Conservation (phyloP, 2,888 invertebrate genomes). For the Boloria euphrosyne region DNA sequence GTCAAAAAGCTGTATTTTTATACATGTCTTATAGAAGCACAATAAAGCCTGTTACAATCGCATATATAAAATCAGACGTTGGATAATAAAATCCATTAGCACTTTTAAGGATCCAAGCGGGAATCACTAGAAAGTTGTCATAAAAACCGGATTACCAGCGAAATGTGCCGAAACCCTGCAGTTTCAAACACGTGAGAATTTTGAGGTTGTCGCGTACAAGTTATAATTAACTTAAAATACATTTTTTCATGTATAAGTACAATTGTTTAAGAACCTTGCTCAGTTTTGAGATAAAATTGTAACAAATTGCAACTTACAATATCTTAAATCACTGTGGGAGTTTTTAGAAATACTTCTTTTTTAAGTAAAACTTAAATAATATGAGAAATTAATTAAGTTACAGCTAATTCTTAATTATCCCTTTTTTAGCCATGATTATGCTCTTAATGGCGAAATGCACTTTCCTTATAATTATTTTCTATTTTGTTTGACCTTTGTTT, state of each 20-base stretch:
- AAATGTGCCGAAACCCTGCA: slow-evolving; percentile 54
- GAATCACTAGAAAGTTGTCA: slow-evolving; percentile 77
- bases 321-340: no score
- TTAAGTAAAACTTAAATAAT: no score
- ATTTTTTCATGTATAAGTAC: slow-evolving; percentile 7
- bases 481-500: no score
- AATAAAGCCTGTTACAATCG: slow-evolving; percentile 22
- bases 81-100: slow-evolving; percentile 65
- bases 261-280: slow-evolving; percentile 1
- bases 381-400: no score
- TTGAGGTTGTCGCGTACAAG: slow-evolving; percentile 15
- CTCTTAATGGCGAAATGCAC: no score
- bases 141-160: slow-evolving; percentile 64
- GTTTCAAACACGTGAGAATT: slow-evolving; percentile 40
- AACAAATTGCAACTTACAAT: no score
- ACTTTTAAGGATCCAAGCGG: slow-evolving; percentile 69
- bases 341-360: no score
- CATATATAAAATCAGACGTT: slow-evolving; percentile 37
- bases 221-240: slow-evolving; percentile 17
- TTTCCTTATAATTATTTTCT: no score
- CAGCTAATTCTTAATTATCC: no score
- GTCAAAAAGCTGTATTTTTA: slow-evolving; percentile 1
- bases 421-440: no score
- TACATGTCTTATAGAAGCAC: slow-evolving; percentile 6
- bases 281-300: no score